Evolutionary conservation across 2,797 vertebrate species (phyloP), one percentile per base, ranked within the genome.

Genomic region (Argya squamiceps): DNA sequence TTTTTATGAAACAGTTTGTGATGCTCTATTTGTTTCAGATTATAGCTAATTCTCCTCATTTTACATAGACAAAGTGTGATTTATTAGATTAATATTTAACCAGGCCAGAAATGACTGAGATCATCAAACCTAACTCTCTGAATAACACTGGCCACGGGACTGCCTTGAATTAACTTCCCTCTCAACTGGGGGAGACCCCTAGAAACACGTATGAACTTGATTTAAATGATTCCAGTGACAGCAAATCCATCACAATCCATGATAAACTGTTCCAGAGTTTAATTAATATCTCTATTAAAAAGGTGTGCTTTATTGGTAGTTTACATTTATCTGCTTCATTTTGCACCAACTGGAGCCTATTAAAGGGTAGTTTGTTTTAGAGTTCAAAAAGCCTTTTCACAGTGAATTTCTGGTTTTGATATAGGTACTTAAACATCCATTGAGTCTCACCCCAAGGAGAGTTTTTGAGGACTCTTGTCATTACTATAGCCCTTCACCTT

Each of bases 241-340:
- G 80, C 79, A 95, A 96, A 94, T 83, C 77, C 70, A 92, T 84
- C 86, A 76, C 86, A 94, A 84, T 20, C 88, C 5, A 0, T 53
- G 93, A 84, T 91, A 80, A 96, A 95, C 84, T 92, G 63, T 93
- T 93, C 88, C 93, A 96, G 92, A 67, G 63, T 91, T 96, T 92
- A 96, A 95, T 96, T 96, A 97, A 82, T 81, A 79, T 92, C 44
- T 93, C 92, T 80, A 89, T 96, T 96, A 87, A 94, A 93, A 95
- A 91, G 91, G 68, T 92, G 60, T 83, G 74, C 60, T 94, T 93
- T 95, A 90, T 97, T 96, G 92, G 88, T 87, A 91, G 81, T 91
- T 92, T 94, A 74, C 30, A 63, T 95, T 87, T 93, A 87, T 94
- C 92, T 94, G 70, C 53, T 96, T 94, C 78, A 83, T 95, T 92